Evolutionary conservation across 2,888 invertebrate species (phyloP).

Genomic region (Thymelicus acteon): DNA sequence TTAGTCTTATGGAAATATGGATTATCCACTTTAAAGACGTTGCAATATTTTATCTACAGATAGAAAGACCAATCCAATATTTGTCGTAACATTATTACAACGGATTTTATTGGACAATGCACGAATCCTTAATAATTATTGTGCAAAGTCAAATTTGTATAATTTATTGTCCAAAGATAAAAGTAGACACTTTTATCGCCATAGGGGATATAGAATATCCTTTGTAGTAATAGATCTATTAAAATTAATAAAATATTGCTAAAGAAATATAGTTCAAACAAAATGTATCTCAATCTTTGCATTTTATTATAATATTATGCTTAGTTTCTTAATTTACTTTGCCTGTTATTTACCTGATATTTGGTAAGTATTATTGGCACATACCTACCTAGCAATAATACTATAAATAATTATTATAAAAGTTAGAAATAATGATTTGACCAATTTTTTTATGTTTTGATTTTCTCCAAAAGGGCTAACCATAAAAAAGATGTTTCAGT

Average conservation of each 20-base stretch:
- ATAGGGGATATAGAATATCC: constrained; percentile 3
- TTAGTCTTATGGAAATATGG: neutral
- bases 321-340: neutral
- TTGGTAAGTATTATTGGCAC: too few species aligned
- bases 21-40: too few species aligned
- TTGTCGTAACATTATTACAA: neutral
- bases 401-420: too few species aligned
- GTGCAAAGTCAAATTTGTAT: neutral
- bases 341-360: too few species aligned
- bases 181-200: neutral
- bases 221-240: neutral
- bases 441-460: too few species aligned
- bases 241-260: neutral
- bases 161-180: neutral
- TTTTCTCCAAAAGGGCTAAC: too few species aligned
- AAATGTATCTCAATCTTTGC: neutral
- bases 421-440: too few species aligned
- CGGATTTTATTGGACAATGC: neutral
- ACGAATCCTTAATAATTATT: neutral
- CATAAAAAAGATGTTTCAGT: too few species aligned
- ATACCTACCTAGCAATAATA: too few species aligned
- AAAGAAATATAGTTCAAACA: neutral
- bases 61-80: neutral
- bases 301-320: neutral
- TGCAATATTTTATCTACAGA: neutral